These are phyloP conservation scores for Aulostomus chinensis DNA, from an alignment of 2,797 vertebrate species.

Conservation along the genomic window DNA sequence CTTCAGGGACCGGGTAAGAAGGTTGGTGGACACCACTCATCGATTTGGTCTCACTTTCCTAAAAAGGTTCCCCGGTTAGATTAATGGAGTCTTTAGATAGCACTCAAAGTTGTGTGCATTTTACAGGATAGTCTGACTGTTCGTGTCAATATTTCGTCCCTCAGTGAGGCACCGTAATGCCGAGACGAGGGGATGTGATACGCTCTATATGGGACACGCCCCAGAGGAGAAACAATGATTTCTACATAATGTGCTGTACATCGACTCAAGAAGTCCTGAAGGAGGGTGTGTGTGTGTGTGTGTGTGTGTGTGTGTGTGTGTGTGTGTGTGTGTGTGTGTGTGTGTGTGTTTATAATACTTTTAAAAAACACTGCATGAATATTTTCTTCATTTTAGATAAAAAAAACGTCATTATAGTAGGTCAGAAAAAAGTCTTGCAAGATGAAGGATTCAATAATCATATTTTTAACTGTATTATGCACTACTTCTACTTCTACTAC, in stretches of 20 bases:
- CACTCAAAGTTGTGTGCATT: conserved; percentile 28
- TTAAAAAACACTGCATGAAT: too few relatives aligned
- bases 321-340: too few relatives aligned
- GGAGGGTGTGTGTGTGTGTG: background rate
- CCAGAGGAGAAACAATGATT: background rate
- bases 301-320: conserved; percentile 2
- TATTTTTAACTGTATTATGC: too few relatives aligned
- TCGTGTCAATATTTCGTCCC: conserved; percentile 24
- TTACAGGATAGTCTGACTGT: conserved; percentile 19
- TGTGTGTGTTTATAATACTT: too few relatives aligned
- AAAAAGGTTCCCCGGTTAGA: conserved; percentile 22
- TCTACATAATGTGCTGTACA: too few relatives aligned
- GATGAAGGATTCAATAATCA: too few relatives aligned
- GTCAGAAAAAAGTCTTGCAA: too few relatives aligned
- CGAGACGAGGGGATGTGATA: conserved; percentile 17
- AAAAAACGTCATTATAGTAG: too few relatives aligned
- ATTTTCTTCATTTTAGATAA: too few relatives aligned
- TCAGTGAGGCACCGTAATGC: conserved; percentile 17
- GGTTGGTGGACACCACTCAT: conserved; percentile 37
- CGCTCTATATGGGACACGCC: background rate
- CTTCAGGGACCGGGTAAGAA: conserved; percentile 39
- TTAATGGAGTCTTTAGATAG: conserved; percentile 54
- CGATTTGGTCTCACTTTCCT: conserved; percentile 64
- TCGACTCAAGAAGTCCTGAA: too few relatives aligned
- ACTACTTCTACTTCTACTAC: too few relatives aligned